These are phyloP conservation scores for Netelia fuscicornis DNA, from an alignment of 2,888 invertebrate genomes.

Conservation along the genomic window DNA sequence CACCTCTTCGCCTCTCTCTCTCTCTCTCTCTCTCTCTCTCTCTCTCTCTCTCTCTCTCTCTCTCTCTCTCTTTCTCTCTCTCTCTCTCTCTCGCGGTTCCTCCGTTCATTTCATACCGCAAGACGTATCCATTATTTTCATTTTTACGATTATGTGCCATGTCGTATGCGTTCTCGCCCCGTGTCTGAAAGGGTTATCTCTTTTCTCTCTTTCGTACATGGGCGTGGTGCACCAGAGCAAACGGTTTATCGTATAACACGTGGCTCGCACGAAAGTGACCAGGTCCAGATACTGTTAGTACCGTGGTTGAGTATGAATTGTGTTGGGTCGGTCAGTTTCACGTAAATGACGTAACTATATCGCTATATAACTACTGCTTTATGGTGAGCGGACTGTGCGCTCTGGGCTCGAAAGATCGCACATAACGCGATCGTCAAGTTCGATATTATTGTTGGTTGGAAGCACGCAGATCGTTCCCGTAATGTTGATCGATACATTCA, in stretches of 20 bases:
- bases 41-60: conserved; percentile 14
- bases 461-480: neutral
- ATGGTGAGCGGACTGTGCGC: neutral
- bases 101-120: conserved; percentile 22
- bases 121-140: conserved; percentile 41
- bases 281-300: too few relatives aligned
- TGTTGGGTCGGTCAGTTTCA: too few relatives aligned
- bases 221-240: conserved; percentile 27
- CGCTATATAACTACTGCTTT: neutral
- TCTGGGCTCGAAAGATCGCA: neutral
- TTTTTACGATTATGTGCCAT: conserved; percentile 58
- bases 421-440: conserved; percentile 4
- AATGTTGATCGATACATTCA: neutral
- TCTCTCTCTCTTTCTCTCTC: neutral
- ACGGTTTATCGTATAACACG: conserved; percentile 1
- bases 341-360: neutral
- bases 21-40: neutral
- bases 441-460: neutral
- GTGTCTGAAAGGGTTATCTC: conserved; percentile 10
- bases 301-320: too few relatives aligned
- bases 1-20: conserved; percentile 7
- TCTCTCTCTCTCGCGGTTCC: conserved; percentile 1
- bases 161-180: conserved; percentile 34
- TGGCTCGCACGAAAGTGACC: too few relatives aligned
- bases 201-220: conserved; percentile 26